Evolutionary conservation across 2,797 vertebrate species (phyloP).

Genomic region (Diglossa cyanea): DNA sequence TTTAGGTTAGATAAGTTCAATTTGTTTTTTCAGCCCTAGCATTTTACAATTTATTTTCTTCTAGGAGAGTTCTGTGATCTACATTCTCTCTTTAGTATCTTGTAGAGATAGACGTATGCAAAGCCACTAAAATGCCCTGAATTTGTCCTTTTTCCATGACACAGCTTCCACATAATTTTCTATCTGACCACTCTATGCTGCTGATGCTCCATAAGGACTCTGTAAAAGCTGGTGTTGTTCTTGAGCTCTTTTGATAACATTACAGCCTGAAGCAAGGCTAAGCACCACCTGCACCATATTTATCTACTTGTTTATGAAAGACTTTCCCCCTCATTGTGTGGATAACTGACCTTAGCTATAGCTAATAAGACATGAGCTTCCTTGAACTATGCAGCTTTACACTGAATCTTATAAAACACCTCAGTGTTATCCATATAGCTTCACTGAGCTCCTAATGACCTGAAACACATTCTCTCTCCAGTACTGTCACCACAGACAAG

Average conservation of each 20-base stretch:
- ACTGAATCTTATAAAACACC: slow-evolving; percentile 43
- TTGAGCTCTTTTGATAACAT: background rate
- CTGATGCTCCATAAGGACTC: background rate
- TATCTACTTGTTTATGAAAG: slow-evolving; percentile 53
- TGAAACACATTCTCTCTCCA: slow-evolving; percentile 21
- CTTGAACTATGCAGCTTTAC: slow-evolving; percentile 28
- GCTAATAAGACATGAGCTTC: slow-evolving; percentile 38
- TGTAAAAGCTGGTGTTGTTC: background rate
- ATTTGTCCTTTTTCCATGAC: background rate
- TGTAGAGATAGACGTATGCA: background rate
- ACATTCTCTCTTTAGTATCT: background rate
- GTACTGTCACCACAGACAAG: background rate
- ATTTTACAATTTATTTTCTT: background rate
- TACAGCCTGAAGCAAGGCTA: background rate
- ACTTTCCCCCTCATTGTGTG: slow-evolving; percentile 51
- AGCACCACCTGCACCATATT: slow-evolving; percentile 47
- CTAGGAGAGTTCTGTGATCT: background rate
- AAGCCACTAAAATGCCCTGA: fast-evolving
- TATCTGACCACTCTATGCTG: background rate
- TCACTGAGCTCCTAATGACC: slow-evolving; percentile 39
- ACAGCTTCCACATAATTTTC: background rate
- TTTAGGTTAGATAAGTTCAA: background rate
- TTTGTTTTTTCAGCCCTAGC: background rate
- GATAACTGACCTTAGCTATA: slow-evolving; percentile 57
- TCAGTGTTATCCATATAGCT: background rate